Evolutionary conservation across 1,140 invertebrate genomes (phyloP), one percentile per base, ranked within the genome.

Genomic region (Drosophila kepulauana): DNA sequence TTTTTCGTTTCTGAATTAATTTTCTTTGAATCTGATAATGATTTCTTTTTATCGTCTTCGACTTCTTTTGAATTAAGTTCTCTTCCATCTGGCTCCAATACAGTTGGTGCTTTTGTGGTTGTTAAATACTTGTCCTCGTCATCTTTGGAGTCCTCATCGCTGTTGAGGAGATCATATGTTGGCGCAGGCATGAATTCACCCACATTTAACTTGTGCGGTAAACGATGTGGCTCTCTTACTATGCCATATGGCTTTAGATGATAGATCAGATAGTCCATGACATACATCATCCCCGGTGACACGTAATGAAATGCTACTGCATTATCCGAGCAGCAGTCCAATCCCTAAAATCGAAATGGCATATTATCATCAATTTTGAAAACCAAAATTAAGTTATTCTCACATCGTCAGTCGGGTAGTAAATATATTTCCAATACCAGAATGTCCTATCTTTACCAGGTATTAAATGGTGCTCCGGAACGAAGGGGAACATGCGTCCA

Each of bases 221-320:
- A 8, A 0, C 13, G 0, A 30, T 70, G 59, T 1, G 65, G 46
- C 0, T 51, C 57, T 28, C 69, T 30, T n/a, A 56, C 43, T 3
- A 80, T 5, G 25, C 98, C 98, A 88, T 97, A 99, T 0, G 98
- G 98, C 63, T 97, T 94, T 35, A 99, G 93, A 91, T 99, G 98
- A 92, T 99, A 99, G 72, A 99, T 97, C 15, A 99, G 93, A 92
- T 99, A 99, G 74, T 99, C 98, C 30, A 99, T 91, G 0, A 98
- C 97, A 91, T 99, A 99, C 97, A 99, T 98, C 93, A 96, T 94
- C 78, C 98, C 96, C 0, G 98, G 97, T 7, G 94, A 94, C 0
- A 99, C 96, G 86, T 99, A 99, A 92, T 99, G 98, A 93, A 99
- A 99, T 0, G 98, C 98, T 13, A 99, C 95, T 0, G 98, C 98